Conservation (phyloP, 1,140 invertebrate species). For the Scylla paramamosain region DNA sequence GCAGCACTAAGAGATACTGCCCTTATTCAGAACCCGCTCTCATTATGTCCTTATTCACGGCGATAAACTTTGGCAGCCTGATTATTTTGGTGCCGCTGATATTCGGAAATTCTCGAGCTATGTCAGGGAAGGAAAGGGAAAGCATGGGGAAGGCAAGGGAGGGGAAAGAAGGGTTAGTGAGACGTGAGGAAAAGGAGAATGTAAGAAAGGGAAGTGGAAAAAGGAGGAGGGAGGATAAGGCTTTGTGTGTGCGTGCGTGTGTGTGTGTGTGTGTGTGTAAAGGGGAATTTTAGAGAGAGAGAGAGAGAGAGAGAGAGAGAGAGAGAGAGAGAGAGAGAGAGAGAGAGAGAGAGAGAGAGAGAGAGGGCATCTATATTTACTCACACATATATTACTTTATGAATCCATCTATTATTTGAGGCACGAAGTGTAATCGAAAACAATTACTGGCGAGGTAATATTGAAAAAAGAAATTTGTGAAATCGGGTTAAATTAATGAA, state of each 20-base stretch:
- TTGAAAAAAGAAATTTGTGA: no score
- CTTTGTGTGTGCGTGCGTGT: no score
- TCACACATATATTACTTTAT: no score
- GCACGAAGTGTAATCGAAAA: no score
- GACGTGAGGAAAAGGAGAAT: no score
- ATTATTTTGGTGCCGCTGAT: background rate
- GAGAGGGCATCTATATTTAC: background rate
- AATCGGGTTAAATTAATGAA: no score
- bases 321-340: background rate
- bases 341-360: background rate
- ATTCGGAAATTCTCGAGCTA: background rate
- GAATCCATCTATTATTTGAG: no score
- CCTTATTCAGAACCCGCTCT: background rate
- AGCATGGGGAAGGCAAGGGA: background rate
- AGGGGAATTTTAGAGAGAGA: background rate
- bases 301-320: background rate
- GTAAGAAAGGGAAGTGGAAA: no score
- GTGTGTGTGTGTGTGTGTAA: no score
- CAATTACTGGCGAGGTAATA: no score
- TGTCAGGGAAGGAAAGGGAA: background rate
- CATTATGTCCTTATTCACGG: background rate
- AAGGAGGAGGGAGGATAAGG: no score
- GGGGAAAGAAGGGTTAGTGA: no score
- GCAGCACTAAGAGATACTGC: background rate
- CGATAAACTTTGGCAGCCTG: background rate